Conservation (phyloP, 2,113 vertebrate genomes). For the Nothocercus nigrocapillus region DNA sequence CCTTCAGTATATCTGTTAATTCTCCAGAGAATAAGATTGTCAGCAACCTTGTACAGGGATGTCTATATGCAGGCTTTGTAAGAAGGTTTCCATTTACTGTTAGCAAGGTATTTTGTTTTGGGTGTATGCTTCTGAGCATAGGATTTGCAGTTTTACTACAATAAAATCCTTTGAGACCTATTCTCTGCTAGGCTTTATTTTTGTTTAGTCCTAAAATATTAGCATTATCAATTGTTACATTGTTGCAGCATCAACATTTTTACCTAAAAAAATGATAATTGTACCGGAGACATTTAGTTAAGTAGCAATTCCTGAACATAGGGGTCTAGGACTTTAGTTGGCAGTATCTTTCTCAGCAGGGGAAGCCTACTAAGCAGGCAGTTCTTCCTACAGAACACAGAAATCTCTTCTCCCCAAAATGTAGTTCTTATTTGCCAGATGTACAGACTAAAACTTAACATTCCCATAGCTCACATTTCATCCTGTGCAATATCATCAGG, state of each 20-base stretch:
- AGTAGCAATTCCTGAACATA: not conserved
- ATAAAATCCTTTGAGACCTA: not conserved
- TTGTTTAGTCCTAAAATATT: not conserved
- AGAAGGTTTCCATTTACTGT: not conserved
- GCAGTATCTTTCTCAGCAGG: not conserved
- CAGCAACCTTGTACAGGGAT: not conserved
- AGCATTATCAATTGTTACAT: not conserved
- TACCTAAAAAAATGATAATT: not conserved
- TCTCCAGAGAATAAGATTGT: not conserved
- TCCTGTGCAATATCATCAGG: not conserved
- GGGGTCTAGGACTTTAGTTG: not conserved
- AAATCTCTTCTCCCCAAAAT: not conserved
- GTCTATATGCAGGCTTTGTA: not conserved
- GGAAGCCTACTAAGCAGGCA: not conserved
- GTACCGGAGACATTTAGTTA: not conserved
- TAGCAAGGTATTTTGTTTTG: not conserved
- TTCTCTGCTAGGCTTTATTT: not conserved
- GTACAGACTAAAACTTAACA: not conserved
- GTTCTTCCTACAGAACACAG: not conserved
- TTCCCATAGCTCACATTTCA: conserved; percentile 19
- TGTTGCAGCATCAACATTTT: not conserved
- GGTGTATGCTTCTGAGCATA: not conserved
- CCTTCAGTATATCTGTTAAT: not conserved
- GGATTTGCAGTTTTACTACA: not conserved
- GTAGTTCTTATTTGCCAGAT: not conserved